Percentiles rank a stretch among this genome's conserved stretches.
phyloP scores from a whole-genome alignment of 2,113 vertebrate genomes.

The Dolichotis patagonum region DNA sequence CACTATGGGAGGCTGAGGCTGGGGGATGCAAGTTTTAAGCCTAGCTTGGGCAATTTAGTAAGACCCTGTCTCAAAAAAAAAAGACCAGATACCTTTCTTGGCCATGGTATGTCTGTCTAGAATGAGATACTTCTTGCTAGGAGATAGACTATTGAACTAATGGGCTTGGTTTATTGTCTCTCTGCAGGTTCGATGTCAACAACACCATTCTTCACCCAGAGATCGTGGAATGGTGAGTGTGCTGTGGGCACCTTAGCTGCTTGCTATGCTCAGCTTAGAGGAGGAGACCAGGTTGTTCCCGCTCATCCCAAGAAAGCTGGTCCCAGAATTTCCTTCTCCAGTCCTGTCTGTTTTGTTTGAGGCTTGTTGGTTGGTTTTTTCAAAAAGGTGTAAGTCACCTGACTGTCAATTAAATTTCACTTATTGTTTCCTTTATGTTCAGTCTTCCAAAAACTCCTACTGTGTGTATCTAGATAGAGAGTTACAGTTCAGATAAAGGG shows the following conservation, averaged over 20 bases:
- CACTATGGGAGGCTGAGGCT: not conserved
- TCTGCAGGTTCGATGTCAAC: constrained; percentile 92
- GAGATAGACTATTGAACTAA: constrained; percentile 17
- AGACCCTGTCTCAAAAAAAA: not conserved
- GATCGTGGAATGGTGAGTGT: constrained; percentile 95
- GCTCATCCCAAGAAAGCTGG: not conserved
- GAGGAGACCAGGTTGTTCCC: not conserved
- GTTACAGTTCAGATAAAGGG: not conserved
- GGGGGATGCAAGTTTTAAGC: not conserved
- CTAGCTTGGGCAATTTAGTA: not conserved
- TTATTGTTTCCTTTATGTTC: not conserved
- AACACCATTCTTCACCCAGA: constrained; percentile 93
- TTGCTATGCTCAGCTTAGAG: not conserved
- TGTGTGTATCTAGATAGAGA: not conserved
- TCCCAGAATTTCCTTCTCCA: not conserved
- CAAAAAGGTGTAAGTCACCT: not conserved
- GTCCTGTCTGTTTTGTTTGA: not conserved
- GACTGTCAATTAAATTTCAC: constrained; percentile 13
- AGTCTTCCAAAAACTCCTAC: not conserved
- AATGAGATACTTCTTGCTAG: not conserved
- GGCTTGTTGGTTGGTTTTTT: not conserved
- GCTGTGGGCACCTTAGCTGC: not conserved
- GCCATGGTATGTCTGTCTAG: not conserved
- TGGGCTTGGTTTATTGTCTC: not conserved
- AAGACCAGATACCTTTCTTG: not conserved